A percentile compares a stretch with the other conserved stretches of the same genome.
Evolutionary conservation across 2,888 invertebrate genomes (phyloP).

Genomic region (Hyles lineata): DNA sequence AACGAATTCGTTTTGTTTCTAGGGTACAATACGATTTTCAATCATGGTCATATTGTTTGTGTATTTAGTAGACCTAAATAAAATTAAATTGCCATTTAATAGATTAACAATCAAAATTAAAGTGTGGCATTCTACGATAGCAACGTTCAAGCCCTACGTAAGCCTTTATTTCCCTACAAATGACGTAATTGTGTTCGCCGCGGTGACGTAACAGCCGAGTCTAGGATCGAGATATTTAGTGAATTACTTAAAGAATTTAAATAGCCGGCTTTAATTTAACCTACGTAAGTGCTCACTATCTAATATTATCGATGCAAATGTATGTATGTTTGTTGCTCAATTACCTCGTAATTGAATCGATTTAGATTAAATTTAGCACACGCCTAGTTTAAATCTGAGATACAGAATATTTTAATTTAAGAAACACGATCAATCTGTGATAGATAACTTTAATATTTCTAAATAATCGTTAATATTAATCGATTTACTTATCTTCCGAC

Average conservation of each 20-base stretch:
- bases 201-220: background rate
- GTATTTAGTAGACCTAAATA: too few relatives aligned
- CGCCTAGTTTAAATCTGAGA: constrained; percentile 22
- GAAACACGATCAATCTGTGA: constrained; percentile 15
- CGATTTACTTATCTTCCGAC: constrained; percentile 20
- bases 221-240: constrained; percentile 7
- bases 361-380: constrained; percentile 25
- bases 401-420: constrained; percentile 18
- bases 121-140: too few relatives aligned
- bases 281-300: constrained; percentile 22
- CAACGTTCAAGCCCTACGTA: background rate
- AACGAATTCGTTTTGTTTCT: too few relatives aligned
- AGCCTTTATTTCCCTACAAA: background rate
- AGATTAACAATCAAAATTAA: too few relatives aligned
- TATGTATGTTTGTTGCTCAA: constrained; percentile 24
- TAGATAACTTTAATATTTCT: constrained; percentile 17
- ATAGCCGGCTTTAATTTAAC: constrained; percentile 11
- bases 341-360: constrained; percentile 27
- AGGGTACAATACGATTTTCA: too few relatives aligned
- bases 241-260: constrained; percentile 19
- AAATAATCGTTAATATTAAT: constrained; percentile 12
- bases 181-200: background rate
- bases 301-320: constrained; percentile 25
- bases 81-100: too few relatives aligned
- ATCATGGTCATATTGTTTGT: too few relatives aligned